Conservation (phyloP, 2,113 vertebrate genomes). For the Ageneiosus marmoratus region DNA sequence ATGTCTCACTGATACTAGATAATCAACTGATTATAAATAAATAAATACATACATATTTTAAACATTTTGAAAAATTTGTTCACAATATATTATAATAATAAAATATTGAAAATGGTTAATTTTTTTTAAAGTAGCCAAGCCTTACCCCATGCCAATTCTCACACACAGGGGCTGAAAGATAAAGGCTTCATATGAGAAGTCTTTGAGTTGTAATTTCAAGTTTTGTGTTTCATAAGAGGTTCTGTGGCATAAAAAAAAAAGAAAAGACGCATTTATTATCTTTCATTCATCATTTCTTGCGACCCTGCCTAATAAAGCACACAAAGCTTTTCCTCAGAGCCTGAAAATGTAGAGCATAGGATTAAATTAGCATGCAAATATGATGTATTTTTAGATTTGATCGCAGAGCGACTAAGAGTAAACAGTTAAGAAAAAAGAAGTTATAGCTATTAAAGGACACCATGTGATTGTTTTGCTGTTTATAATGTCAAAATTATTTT, state of each 20-base stretch:
- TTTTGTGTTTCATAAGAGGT: background rate
- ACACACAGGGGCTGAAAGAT: too few relatives aligned
- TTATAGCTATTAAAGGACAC: background rate
- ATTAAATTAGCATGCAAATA: background rate
- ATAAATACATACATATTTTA: too few relatives aligned
- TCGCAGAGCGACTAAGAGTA: background rate
- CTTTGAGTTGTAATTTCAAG: background rate
- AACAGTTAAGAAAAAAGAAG: background rate
- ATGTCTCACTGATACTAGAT: too few relatives aligned
- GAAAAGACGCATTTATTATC: background rate
- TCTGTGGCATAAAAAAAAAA: background rate
- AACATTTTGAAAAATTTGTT: too few relatives aligned
- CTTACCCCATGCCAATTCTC: too few relatives aligned
- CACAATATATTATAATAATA: too few relatives aligned
- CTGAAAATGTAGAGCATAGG: background rate
- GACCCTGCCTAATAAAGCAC: background rate
- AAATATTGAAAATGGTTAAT: too few relatives aligned
- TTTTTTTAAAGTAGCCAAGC: too few relatives aligned
- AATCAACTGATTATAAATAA: too few relatives aligned
- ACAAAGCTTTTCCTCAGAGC: background rate
- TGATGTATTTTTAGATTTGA: background rate
- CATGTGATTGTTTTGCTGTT: background rate
- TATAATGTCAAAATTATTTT: background rate
- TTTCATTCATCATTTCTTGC: background rate
- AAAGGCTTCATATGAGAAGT: background rate